Evolutionary conservation across 2,797 vertebrate genomes (phyloP).

Genomic region (Enteromius radiatus): DNA sequence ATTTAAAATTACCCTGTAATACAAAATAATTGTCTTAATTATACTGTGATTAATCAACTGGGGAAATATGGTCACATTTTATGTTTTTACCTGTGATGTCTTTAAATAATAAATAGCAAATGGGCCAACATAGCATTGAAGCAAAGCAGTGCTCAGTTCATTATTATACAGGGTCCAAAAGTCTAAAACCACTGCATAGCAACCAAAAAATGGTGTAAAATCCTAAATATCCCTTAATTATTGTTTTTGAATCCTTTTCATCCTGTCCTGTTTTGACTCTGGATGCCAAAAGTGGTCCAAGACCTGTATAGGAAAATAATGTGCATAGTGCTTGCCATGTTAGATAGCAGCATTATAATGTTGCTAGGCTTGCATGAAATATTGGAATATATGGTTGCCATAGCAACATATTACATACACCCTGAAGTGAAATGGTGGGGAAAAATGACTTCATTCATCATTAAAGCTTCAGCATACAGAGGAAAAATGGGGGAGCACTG

Average conservation of each 20-base stretch:
- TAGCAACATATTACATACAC: slow-evolving; percentile 30
- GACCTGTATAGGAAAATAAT: slow-evolving; percentile 10
- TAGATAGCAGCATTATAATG: slow-evolving; percentile 9
- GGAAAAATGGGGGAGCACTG: slow-evolving; percentile 18
- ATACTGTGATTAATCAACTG: background rate
- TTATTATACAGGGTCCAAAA: background rate
- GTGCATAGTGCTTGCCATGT: background rate
- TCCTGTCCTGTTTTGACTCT: background rate
- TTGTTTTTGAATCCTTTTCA: background rate
- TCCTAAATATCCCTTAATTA: too few species aligned
- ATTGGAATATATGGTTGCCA: slow-evolving; percentile 31
- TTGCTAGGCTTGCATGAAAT: slow-evolving; percentile 21
- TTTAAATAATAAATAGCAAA: slow-evolving; percentile 27
- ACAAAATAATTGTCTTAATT: background rate
- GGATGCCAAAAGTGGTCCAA: background rate
- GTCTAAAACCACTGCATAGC: background rate
- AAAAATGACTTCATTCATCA: slow-evolving; percentile 43
- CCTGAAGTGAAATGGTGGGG: slow-evolving; percentile 22
- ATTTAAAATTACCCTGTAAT: background rate
- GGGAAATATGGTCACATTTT: background rate
- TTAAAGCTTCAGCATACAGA: slow-evolving; percentile 28
- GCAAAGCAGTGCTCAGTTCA: slow-evolving; percentile 27
- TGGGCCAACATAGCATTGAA: slow-evolving; percentile 25
- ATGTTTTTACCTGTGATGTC: slow-evolving; percentile 6
- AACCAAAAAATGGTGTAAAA: background rate